phyloP scores from a whole-genome alignment of 2,888 invertebrate species.

The Melanotus villosus region DNA sequence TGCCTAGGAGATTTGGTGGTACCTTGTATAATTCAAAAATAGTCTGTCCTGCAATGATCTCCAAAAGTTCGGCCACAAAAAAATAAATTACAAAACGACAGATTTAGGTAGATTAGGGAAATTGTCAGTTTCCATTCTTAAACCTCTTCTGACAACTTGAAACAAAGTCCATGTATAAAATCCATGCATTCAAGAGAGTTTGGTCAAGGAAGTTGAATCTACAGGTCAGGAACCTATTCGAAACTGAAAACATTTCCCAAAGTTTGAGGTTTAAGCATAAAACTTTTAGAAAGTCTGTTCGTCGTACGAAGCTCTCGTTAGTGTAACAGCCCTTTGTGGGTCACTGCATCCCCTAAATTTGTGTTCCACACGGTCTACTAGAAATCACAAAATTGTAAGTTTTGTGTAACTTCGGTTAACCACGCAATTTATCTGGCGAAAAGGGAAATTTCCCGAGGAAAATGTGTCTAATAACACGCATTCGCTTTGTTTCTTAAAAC shows the following conservation, averaged over 20 bases:
- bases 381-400: not conserved
- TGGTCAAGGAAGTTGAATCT: not conserved
- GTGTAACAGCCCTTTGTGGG: not conserved
- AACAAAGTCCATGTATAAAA: not conserved
- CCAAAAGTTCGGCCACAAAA: too few relatives aligned
- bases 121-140: too few relatives aligned
- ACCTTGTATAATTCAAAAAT: too few relatives aligned
- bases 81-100: too few relatives aligned
- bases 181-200: not conserved
- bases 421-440: too few relatives aligned
- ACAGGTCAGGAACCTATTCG: conserved; percentile 9
- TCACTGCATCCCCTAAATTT: not conserved
- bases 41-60: too few relatives aligned
- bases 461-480: not conserved
- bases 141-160: too few relatives aligned
- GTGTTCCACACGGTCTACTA: not conserved
- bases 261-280: not conserved
- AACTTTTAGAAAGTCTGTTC: not conserved
- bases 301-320: not conserved
- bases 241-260: conserved; percentile 10
- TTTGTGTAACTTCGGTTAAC: too few relatives aligned
- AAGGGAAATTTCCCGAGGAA: not conserved
- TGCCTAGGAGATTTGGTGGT: too few relatives aligned
- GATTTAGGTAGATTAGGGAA: too few relatives aligned
- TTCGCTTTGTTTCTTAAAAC: conserved; percentile 9